phyloP scores from a whole-genome alignment of 1,140 invertebrate genomes.

The Periplaneta americana region DNA sequence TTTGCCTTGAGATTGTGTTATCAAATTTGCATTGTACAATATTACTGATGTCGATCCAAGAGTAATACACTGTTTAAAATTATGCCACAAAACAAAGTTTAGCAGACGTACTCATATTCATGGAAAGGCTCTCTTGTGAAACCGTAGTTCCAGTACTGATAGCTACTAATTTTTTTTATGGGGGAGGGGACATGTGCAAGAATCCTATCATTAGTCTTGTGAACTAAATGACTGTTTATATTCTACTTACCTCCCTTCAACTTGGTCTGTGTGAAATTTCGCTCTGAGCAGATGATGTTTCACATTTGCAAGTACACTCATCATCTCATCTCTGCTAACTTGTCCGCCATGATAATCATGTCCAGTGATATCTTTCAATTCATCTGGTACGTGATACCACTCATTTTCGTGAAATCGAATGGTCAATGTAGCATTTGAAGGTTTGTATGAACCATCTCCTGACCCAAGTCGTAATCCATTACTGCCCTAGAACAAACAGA shows the following conservation, averaged over 20 bases:
- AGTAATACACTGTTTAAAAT: too few species aligned
- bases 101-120: too few species aligned
- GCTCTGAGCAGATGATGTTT: constrained; percentile 79
- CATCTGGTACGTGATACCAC: constrained; percentile 67
- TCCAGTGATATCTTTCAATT: constrained; percentile 52
- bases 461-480: constrained; percentile 67
- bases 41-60: too few species aligned
- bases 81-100: too few species aligned
- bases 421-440: constrained; percentile 49
- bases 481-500: constrained; percentile 39
- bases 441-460: constrained; percentile 56
- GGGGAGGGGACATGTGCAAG: too few species aligned
- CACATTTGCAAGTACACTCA: constrained; percentile 76
- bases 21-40: too few species aligned
- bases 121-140: too few species aligned
- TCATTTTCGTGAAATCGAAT: constrained; percentile 60
- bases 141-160: too few species aligned
- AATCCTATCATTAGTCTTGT: too few species aligned
- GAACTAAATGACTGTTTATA: too few species aligned
- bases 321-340: constrained; percentile 71
- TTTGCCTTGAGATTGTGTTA: too few species aligned
- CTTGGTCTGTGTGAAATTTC: constrained; percentile 91
- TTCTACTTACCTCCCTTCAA: constrained; percentile 73
- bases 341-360: constrained; percentile 54
- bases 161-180: too few species aligned